Conservation (phyloP, 2,113 vertebrate genomes). For the Hiodon alosoides region DNA sequence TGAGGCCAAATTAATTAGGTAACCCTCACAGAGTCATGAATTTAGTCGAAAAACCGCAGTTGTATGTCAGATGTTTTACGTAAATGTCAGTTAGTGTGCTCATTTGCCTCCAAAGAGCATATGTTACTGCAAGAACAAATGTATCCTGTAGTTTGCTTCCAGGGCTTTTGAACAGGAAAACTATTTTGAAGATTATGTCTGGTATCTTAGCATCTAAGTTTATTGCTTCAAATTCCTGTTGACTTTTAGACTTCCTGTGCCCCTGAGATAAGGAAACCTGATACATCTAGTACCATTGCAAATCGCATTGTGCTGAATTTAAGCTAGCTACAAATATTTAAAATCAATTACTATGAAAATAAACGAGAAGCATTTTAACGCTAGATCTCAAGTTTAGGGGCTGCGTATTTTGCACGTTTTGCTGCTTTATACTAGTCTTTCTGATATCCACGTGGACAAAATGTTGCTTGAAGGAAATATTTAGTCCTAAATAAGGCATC, state of each 20-base stretch:
- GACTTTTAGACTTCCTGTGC: conserved; percentile 67
- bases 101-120: background rate
- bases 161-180: conserved; percentile 53
- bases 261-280: conserved; percentile 65
- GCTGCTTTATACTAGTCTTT: background rate
- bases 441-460: background rate
- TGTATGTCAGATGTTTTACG: background rate
- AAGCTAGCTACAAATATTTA: conserved; percentile 35
- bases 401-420: background rate
- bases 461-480: background rate
- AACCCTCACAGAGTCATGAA: background rate
- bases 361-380: conserved; percentile 30
- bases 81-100: conserved; percentile 8
- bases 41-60: background rate
- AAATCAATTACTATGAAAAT: conserved; percentile 43
- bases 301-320: conserved; percentile 38
- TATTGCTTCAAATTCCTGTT: conserved; percentile 64
- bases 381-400: background rate
- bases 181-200: conserved; percentile 53
- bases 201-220: conserved; percentile 60
- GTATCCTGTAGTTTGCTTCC: conserved; percentile 14
- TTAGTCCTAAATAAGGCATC: background rate
- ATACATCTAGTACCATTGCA: conserved; percentile 53
- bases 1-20: too few relatives aligned
- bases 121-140: conserved; percentile 6